Percentiles rank a stretch among this genome's conserved stretches.
phyloP scores from a whole-genome alignment of 1,140 invertebrate species.

The Watersipora subatra region DNA sequence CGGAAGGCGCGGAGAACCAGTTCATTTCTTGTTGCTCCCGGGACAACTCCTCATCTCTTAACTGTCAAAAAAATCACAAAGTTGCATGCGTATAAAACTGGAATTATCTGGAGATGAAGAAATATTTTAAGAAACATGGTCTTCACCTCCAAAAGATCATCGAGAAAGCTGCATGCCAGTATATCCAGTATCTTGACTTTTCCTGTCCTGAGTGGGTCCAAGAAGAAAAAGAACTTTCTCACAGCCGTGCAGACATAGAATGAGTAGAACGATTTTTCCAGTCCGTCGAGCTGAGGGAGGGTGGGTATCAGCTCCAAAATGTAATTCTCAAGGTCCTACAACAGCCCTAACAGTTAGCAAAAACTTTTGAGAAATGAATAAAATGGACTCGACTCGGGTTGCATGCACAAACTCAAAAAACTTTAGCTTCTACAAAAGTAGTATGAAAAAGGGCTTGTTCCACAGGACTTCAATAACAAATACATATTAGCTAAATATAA shows the following conservation, averaged over 20 bases:
- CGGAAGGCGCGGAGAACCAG: constrained; percentile 86
- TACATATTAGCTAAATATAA: too few relatives aligned
- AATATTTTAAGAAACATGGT: too few relatives aligned
- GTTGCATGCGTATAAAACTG: too few relatives aligned
- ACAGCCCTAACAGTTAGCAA: constrained; percentile 19
- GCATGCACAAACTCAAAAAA: not conserved
- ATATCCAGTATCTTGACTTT: constrained; percentile 80
- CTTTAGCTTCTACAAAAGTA: too few relatives aligned
- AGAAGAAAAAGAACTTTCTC: constrained; percentile 85
- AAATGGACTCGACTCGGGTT: not conserved
- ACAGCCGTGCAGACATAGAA: constrained; percentile 93
- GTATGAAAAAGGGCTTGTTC: too few relatives aligned
- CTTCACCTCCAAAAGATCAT: constrained; percentile 68
- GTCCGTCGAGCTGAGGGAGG: constrained; percentile 64
- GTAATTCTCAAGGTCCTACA: constrained; percentile 82
- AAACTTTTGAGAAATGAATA: constrained; percentile 1
- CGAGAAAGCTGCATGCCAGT: constrained; percentile 74
- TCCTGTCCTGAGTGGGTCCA: constrained; percentile 74
- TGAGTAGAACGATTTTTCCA: constrained; percentile 83
- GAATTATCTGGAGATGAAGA: too few relatives aligned
- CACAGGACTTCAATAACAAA: too few relatives aligned
- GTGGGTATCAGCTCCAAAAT: constrained; percentile 83
- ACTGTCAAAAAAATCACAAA: constrained; percentile 37
- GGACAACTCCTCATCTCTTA: constrained; percentile 70
- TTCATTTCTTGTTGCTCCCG: constrained; percentile 72